phyloP scores from a whole-genome alignment of 2,797 vertebrate genomes.

The Catamblyrhynchus diadema region DNA sequence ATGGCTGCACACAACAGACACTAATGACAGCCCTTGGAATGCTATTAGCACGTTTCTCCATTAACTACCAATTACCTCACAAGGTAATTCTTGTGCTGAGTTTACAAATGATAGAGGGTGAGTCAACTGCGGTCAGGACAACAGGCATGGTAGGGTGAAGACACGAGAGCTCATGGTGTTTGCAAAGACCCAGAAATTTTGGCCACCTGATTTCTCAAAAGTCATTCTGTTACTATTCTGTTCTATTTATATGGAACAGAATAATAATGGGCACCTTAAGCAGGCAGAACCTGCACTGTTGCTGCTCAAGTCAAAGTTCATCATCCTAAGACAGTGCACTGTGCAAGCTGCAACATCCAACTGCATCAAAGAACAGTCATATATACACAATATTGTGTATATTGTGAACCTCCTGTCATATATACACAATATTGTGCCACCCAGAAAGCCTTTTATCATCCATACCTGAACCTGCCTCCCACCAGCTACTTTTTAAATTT shows the following conservation, averaged over 20 bases:
- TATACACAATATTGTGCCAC: background rate
- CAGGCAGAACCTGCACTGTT: background rate
- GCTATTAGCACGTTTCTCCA: background rate
- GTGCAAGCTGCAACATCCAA: background rate
- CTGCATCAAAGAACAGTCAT: background rate
- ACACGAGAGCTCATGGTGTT: background rate
- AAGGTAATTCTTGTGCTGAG: background rate
- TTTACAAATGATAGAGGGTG: background rate
- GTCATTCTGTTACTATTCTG: background rate
- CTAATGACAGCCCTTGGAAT: conserved; percentile 6
- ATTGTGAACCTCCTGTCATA: background rate
- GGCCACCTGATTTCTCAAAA: background rate
- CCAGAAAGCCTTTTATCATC: background rate
- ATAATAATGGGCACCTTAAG: background rate
- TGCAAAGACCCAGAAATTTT: background rate
- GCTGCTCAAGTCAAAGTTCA: background rate
- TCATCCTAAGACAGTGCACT: background rate
- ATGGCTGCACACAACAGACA: background rate
- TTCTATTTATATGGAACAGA: background rate
- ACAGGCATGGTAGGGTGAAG: background rate
- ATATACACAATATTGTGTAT: no score
- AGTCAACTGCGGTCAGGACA: background rate
- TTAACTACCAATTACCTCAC: background rate
- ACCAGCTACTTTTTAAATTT: background rate
- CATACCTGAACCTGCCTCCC: background rate